phyloP scores from a whole-genome alignment of 2,113 vertebrate genomes.

The Aleadryas rufinucha region DNA sequence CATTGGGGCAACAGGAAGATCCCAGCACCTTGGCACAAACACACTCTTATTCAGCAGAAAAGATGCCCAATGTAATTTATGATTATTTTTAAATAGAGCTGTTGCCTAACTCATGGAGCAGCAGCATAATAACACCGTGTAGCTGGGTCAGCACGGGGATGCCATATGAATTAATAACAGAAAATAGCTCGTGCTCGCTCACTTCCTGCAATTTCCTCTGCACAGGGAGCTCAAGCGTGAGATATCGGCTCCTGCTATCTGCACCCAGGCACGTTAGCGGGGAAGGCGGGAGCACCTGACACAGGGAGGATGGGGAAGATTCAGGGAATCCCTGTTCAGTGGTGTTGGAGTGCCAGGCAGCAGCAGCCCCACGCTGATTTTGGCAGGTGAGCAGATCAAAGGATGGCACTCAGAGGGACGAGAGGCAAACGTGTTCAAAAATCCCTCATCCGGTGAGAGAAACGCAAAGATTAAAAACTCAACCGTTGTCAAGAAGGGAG shows the following conservation, averaged over 20 bases:
- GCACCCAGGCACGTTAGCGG: background rate
- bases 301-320: background rate
- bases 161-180: constrained; percentile 43
- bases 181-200: constrained; percentile 36
- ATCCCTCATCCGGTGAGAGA: background rate
- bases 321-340: background rate
- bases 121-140: background rate
- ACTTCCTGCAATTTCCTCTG: constrained; percentile 54
- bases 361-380: background rate
- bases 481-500: background rate
- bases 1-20: background rate
- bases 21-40: background rate
- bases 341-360: background rate
- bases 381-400: background rate
- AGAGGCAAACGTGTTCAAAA: background rate
- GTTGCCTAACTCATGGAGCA: background rate
- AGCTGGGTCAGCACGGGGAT: constrained; percentile 29
- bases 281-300: background rate
- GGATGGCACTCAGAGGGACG: background rate
- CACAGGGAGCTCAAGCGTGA: background rate
- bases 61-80: background rate
- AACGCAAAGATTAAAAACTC: background rate
- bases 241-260: background rate
- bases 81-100: constrained; percentile 40
- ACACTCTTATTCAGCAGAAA: constrained; percentile 29